Evolutionary conservation across 2,797 vertebrate species (phyloP), one percentile per base, ranked within the genome.

Genomic region (Peromyscus aztecus): DNA sequence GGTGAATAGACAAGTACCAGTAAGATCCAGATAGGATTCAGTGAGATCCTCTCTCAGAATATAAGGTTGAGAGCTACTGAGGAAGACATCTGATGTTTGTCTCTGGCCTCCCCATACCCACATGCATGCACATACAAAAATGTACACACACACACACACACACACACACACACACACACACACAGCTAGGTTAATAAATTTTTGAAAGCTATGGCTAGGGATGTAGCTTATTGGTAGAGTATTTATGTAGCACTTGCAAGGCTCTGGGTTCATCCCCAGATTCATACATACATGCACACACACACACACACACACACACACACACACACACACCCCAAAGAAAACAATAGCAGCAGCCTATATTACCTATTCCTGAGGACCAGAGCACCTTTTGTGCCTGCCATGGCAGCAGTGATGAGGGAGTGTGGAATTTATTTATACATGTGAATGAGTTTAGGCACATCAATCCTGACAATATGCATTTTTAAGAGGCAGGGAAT

Each of bases 401-500:
- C 69, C 65, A 6, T 10, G 24, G 43, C 52, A 96, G 71, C 21
- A n/a, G 34, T 78, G 82, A 73, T 37, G 23, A 87, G 67, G 75
- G 61, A 34, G 2, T 34, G 12, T 65, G 17, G 24, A 37, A n/a
- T 94, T 81, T 93, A 80, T 95, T 94, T 93, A 37, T 75, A 75
- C 27, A 90, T 59, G 0, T 71, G 63, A 88, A 46, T 57, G 29
- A 94, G 52, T 86, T 65, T 81, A 43, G 76, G 14, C 46, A 61
- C 2, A 65, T 77, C 43, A 61, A 17, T 73, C 4, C 12, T 14
- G 29, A 90, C n/a, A 89, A 95, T 85, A 34, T 27, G 7, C 71
- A 49, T 61, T 97, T 96, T 92, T 65, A 87, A 95, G 93, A 91
- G 75, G 75, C 83, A 65, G 77, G 92, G 59, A 92, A 92, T 73